Percentiles rank a stretch among this genome's conserved stretches.
These are phyloP conservation scores for Conomelus anceps DNA, from an alignment of 2,888 invertebrate genomes.

Conservation along the genomic window DNA sequence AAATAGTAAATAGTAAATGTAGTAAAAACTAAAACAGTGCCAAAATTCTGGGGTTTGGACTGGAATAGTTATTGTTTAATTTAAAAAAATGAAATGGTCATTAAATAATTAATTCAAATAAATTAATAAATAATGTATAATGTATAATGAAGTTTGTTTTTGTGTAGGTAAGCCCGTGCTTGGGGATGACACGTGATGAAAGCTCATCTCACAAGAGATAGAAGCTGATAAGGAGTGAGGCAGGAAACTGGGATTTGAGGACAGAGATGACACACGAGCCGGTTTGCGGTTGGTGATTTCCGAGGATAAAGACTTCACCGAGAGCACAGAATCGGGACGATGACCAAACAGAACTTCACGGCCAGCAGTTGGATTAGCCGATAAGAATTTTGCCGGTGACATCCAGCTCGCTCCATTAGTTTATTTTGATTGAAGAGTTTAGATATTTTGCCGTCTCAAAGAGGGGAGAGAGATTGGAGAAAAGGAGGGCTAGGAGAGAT, in stretches of 20 bases:
- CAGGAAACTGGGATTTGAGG: too few relatives aligned
- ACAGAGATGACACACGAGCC: not conserved
- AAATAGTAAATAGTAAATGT: too few relatives aligned
- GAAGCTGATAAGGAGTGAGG: not conserved
- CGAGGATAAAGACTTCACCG: not conserved
- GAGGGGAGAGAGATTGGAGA: too few relatives aligned
- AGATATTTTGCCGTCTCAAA: too few relatives aligned
- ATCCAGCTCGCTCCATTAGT: conserved; percentile 1
- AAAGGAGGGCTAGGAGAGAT: too few relatives aligned
- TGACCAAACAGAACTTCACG: not conserved
- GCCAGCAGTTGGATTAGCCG: not conserved
- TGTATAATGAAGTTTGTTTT: not conserved
- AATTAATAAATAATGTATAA: too few relatives aligned
- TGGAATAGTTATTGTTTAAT: too few relatives aligned
- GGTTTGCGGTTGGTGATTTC: not conserved
- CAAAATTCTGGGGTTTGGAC: too few relatives aligned
- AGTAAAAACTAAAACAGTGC: too few relatives aligned
- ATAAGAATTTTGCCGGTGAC: conserved; percentile 1
- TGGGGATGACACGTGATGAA: not conserved
- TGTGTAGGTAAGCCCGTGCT: not conserved
- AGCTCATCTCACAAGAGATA: not conserved
- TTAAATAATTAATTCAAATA: too few relatives aligned
- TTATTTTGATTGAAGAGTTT: conserved; percentile 12
- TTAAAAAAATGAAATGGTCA: too few relatives aligned
- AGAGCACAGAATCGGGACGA: not conserved